Conservation (phyloP, 2,888 invertebrate species). For the Drosophila falleni region DNA sequence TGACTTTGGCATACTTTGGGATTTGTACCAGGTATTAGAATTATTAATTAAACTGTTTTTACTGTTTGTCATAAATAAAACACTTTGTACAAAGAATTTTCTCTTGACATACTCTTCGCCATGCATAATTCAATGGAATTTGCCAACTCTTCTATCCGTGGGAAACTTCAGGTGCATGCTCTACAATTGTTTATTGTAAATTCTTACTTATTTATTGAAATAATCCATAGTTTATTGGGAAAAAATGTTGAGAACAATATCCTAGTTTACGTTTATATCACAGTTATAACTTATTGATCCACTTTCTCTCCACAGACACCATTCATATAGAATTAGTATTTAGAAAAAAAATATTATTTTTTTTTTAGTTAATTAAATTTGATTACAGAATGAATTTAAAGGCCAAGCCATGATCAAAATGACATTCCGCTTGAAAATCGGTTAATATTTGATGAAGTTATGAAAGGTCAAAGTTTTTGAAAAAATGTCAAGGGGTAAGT, state of each 20-base stretch:
- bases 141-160: slow-evolving; percentile 5
- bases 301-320: neutral
- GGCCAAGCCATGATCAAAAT: no score
- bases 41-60: slow-evolving; percentile 11
- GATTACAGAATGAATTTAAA: no score
- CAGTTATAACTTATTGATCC: slow-evolving; percentile 1
- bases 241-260: neutral
- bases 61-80: neutral
- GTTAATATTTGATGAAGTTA: no score
- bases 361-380: no score
- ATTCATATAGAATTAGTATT: neutral
- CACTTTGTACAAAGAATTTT: neutral
- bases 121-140: slow-evolving; percentile 12
- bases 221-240: neutral
- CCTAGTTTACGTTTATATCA: slow-evolving; percentile 1
- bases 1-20: slow-evolving; percentile 3
- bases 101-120: neutral
- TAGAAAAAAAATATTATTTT: no score
- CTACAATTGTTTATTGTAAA: neutral
- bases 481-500: no score
- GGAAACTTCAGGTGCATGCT: slow-evolving; percentile 22
- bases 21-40: slow-evolving; percentile 3
- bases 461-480: no score
- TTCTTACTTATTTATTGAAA: neutral
- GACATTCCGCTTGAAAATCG: no score